Evolutionary conservation across 2,113 vertebrate genomes (phyloP), one percentile per base, ranked within the genome.

Genomic region (Bambusicola thoracicus): DNA sequence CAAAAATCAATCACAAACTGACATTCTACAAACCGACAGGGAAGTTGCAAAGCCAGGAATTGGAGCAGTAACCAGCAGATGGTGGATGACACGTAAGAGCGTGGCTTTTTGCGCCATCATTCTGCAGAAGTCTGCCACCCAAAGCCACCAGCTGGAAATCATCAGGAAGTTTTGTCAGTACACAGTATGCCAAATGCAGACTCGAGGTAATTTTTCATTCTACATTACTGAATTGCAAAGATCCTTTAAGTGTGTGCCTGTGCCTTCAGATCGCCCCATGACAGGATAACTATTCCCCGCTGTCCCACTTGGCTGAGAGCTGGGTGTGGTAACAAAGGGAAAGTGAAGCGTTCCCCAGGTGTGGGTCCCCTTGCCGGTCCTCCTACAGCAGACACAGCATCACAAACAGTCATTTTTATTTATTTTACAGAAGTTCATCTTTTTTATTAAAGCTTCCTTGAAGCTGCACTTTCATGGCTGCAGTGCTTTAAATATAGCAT

Each of bases 1-100:
- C 30, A 90, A 82, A 25, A 90, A 90, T 77, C 44, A 95, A 73
- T 87, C 81, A 69, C 14, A 78, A 94, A 79, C 51, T 90, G 91
- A 53, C 68, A 79, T 79, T 59, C 79, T 72, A 43, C 41, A 85
- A 84, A 89, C 44, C 55, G 81, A 41, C 22, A 72, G 91, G 87
- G 58, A 65, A 13, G 17, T 70, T 93, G 81, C 80, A 87, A 92
- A 85, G 84, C 81, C 76, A 78, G 81, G 48, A 89, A 92, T 75
- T 48, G 78, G 0, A 1, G 56, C 62, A 87, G 66, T 13, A 87
- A 76, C 73, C 53, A 83, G 72, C 75, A 87, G 78, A 81, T 55
- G 65, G 83, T 74, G 51, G 56, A 74, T 3, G 2, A 58, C 59
- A 67, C 29, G 12, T 1, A 29, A 34, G 36, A 17, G 43, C 34